Conservation (phyloP, 2,888 invertebrate species). For the Drosophila robusta region DNA sequence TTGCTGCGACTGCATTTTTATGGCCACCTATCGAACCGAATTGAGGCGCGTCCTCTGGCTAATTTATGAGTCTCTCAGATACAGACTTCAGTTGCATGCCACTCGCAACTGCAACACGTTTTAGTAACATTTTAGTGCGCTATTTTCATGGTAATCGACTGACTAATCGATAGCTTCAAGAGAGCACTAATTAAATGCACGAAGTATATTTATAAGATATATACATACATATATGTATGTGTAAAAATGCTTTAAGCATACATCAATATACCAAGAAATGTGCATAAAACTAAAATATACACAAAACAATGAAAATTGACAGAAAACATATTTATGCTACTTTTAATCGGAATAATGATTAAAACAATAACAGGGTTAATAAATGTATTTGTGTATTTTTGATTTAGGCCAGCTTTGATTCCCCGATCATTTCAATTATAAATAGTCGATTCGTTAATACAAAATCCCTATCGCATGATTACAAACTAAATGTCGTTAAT, state of each 20-base stretch:
- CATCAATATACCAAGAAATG: too few relatives aligned
- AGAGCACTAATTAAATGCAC: too few relatives aligned
- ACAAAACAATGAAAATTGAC: too few relatives aligned
- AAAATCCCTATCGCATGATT: constrained; percentile 21
- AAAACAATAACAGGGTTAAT: too few relatives aligned
- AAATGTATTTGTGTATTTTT: too few relatives aligned
- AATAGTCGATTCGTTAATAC: neutral
- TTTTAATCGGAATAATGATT: too few relatives aligned
- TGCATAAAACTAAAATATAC: too few relatives aligned
- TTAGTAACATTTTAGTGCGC: constrained; percentile 13
- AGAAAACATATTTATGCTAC: too few relatives aligned
- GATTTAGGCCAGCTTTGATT: too few relatives aligned
- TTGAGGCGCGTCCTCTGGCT: constrained; percentile 38
- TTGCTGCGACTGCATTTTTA: constrained; percentile 48
- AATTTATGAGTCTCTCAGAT: constrained; percentile 39
- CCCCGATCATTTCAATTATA: neutral
- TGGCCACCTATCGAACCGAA: constrained; percentile 33
- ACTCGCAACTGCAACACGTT: constrained; percentile 16
- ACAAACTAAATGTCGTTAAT: constrained; percentile 28
- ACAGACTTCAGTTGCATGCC: constrained; percentile 20
- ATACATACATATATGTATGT: too few relatives aligned
- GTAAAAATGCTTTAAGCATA: too few relatives aligned
- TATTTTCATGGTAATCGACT: constrained; percentile 13
- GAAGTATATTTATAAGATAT: too few relatives aligned
- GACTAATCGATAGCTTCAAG: constrained; percentile 8